Conservation (phyloP, 2,888 invertebrate genomes). For the Dryobota labecula region DNA sequence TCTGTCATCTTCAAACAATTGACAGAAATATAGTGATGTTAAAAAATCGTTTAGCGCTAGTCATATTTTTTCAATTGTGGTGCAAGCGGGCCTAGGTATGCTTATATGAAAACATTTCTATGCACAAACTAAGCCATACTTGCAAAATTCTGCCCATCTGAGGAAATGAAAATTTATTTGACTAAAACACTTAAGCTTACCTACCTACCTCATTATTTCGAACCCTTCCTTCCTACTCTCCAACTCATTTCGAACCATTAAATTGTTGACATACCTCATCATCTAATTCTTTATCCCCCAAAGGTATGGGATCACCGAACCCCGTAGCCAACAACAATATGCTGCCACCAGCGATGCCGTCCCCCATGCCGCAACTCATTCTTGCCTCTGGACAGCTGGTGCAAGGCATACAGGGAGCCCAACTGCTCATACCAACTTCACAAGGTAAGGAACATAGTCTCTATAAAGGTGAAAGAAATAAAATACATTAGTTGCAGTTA, state of each 20-base stretch:
- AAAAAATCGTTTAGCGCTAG: not conserved
- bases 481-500: not conserved
- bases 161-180: not conserved
- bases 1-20: too few relatives aligned
- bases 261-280: not conserved
- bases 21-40: not conserved
- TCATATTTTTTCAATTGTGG: not conserved
- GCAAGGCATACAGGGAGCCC: constrained; percentile 98
- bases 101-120: not conserved
- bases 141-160: not conserved
- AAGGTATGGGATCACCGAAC: constrained; percentile 87
- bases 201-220: not conserved
- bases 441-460: constrained; percentile 92
- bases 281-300: constrained; percentile 24
- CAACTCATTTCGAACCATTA: not conserved
- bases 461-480: not conserved
- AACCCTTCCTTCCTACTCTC: not conserved
- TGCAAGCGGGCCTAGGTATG: not conserved
- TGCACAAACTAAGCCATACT: not conserved
- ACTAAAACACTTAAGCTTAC: not conserved
- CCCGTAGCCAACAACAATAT: constrained; percentile 89
- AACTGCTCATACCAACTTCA: constrained; percentile 98
- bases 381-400: constrained; percentile 97
- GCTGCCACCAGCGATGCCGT: constrained; percentile 92
- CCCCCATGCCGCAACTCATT: constrained; percentile 97